Evolutionary conservation across 2,888 invertebrate genomes (phyloP), one percentile per base, ranked within the genome.

Genomic region (Anthophora plumipes): DNA sequence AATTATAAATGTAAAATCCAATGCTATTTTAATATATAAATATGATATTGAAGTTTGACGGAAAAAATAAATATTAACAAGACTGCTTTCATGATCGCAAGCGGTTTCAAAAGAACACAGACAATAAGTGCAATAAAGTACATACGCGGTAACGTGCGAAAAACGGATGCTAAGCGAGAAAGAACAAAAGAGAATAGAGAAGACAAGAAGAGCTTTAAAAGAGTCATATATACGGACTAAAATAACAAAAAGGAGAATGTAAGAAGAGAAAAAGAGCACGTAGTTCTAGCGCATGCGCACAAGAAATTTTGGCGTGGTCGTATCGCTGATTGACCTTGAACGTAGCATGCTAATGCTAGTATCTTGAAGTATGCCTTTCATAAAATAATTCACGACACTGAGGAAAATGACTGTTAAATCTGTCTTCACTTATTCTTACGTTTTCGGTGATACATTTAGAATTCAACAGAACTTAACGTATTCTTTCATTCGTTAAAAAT

Each of bases 21-120:
- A 55, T 67, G 43, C 22, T 46, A 17, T 17, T 55, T 54, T 52
- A n/a, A n/a, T n/a, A 48, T 39, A 43, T 25, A 46, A 25, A 60
- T 46, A 75, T 60, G 43, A 76, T 59, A 25, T 39, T 39, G 14
- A 3, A 20, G 31, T 48, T 64, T 37, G 20, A 43, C 41, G 46
- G 61, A 31, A 41, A 22, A 41, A 77, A 54, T 48, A 31, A 77
- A 37, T 20, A 52, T 39, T n/a, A 60, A 60, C 25, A 60, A 66
- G 54, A 60, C 25, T 9, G 14, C 54, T 57, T n/a, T 60, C 3
- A 20, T 39, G 39, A 20, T 25, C 48, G 46, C n/a, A 20, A 46
- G 37, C 22, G 41, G 77, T 78, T 78, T 77, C 39, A 55, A 77
- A 77, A 77, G 77, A 78, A 77, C 61, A 77, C 77, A 78, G 77